Evolutionary conservation across 1,140 invertebrate species (phyloP).

Genomic region (Dolichoris vasculosae): DNA sequence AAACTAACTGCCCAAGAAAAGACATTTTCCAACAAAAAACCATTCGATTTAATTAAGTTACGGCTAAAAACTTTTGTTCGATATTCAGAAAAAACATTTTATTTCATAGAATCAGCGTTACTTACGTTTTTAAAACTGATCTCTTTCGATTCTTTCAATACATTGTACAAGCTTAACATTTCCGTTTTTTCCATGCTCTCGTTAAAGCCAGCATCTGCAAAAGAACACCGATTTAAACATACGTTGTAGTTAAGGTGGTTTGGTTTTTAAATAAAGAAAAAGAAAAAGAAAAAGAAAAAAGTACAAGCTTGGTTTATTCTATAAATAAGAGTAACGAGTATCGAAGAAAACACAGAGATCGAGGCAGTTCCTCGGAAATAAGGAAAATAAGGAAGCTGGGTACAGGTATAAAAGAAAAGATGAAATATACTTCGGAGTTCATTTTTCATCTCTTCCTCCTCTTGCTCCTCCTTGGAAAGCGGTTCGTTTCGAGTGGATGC

Average conservation of each 20-base stretch:
- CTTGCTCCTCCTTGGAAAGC: slow-evolving; percentile 41
- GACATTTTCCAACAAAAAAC: too few species aligned
- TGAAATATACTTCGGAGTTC: slow-evolving; percentile 58
- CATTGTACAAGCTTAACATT: not conserved
- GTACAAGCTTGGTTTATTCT: too few species aligned
- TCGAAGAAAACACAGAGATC: too few species aligned
- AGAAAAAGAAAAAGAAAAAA: too few species aligned
- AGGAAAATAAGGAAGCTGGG: not conserved
- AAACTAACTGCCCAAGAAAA: too few species aligned
- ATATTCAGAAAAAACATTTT: not conserved
- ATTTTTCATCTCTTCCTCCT: slow-evolving; percentile 57
- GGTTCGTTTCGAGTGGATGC: not conserved
- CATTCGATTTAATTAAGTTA: too few species aligned
- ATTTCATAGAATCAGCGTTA: not conserved
- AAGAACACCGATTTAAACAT: not conserved
- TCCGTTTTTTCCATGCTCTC: not conserved
- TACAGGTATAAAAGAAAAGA: too few species aligned
- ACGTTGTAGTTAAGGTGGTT: not conserved
- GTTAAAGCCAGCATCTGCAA: not conserved
- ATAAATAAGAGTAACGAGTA: too few species aligned
- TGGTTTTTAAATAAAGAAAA: too few species aligned
- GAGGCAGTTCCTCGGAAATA: too few species aligned
- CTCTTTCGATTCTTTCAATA: slow-evolving; percentile 3
- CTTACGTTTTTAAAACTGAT: not conserved
- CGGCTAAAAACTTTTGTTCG: too few species aligned